phyloP scores from a whole-genome alignment of 2,888 invertebrate genomes.

The Drosophila robusta region DNA sequence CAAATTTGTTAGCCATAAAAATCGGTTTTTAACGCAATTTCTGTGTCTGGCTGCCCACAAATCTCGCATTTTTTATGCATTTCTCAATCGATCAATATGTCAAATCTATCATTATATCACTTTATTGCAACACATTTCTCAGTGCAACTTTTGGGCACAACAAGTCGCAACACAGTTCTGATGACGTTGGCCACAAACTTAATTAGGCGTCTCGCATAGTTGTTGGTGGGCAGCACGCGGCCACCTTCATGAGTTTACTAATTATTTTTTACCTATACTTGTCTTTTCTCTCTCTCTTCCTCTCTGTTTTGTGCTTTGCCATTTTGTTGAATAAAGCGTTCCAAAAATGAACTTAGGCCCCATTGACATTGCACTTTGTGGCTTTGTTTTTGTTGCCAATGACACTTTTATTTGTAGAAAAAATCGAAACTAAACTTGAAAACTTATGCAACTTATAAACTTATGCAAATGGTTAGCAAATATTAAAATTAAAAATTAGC shows the following conservation, averaged over 20 bases:
- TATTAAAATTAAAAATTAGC: not conserved
- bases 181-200: conserved; percentile 54
- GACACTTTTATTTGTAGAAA: conserved; percentile 2
- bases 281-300: too few species aligned
- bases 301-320: not conserved
- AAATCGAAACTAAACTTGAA: conserved; percentile 1
- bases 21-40: not conserved
- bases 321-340: conserved; percentile 33
- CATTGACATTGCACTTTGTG: conserved; percentile 44
- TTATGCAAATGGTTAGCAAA: not conserved
- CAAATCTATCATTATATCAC: conserved; percentile 30
- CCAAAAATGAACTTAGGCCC: conserved; percentile 25
- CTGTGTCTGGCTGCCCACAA: conserved; percentile 47
- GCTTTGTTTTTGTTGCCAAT: conserved; percentile 17
- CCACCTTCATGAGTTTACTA: conserved; percentile 23
- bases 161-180: conserved; percentile 13
- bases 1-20: conserved; percentile 22
- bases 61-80: conserved; percentile 18
- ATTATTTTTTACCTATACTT: not conserved
- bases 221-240: conserved; percentile 40
- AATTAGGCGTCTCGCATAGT: conserved; percentile 52
- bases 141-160: conserved; percentile 51
- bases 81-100: conserved; percentile 38
- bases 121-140: conserved; percentile 12
- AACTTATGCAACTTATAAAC: not conserved